phyloP scores from a whole-genome alignment of 2,888 invertebrate species.

The Muschampia staudingeri region DNA sequence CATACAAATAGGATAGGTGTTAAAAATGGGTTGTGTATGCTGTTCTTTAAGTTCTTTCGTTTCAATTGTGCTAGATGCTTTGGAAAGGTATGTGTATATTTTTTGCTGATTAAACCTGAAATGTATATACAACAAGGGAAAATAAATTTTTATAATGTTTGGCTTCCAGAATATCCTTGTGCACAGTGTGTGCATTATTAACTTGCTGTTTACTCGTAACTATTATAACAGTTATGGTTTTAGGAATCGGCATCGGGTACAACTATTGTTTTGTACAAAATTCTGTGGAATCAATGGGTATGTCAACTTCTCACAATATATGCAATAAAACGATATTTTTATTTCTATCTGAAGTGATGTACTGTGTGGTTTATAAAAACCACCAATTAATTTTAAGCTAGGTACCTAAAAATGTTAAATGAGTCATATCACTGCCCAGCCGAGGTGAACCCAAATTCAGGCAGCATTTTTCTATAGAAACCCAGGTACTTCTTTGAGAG shows the following conservation, averaged over 20 bases:
- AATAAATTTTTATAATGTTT: conserved; percentile 5
- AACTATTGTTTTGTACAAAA: conserved; percentile 85
- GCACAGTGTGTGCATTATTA: conserved; percentile 85
- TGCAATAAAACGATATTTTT: conserved; percentile 72
- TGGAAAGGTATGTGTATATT: conserved; percentile 79
- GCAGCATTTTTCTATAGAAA: no score
- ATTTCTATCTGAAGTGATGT: no score
- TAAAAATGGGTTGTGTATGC: conserved; percentile 84
- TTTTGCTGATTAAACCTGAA: not conserved
- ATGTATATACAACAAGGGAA: not conserved
- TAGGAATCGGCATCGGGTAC: conserved; percentile 86
- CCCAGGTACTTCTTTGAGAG: no score
- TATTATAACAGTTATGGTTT: conserved; percentile 77
- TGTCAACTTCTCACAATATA: conserved; percentile 71
- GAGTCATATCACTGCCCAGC: no score
- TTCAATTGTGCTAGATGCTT: conserved; percentile 81
- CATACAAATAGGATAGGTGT: not conserved
- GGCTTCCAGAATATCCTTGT: conserved; percentile 82
- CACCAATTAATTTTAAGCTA: no score
- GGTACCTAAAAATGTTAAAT: no score
- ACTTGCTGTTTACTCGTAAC: conserved; percentile 83
- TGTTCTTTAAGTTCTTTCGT: conserved; percentile 84
- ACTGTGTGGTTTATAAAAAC: no score
- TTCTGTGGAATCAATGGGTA: conserved; percentile 82
- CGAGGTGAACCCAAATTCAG: no score